Percentiles rank a stretch among this genome's conserved stretches.
These are phyloP conservation scores for Trogon surrucura DNA, from an alignment of 2,113 vertebrate genomes.

Conservation along the genomic window DNA sequence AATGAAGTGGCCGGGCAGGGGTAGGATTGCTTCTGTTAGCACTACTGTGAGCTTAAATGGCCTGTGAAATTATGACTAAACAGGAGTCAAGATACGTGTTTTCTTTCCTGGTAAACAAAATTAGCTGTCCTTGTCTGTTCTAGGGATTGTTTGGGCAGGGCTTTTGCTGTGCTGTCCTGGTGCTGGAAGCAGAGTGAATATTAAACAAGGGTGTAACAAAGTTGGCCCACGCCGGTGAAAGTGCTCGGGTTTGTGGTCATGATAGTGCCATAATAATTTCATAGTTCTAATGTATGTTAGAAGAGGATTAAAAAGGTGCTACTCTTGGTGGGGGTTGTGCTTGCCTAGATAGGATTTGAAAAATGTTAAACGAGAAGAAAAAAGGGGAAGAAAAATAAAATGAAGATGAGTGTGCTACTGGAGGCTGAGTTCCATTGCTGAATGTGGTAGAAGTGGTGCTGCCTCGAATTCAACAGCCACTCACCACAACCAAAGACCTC, in stretches of 20 bases:
- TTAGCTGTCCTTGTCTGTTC: not conserved
- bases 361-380: not conserved
- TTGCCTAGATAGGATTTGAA: not conserved
- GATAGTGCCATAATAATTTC: not conserved
- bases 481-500: not conserved
- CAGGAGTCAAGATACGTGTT: not conserved
- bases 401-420: not conserved
- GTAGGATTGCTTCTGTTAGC: not conserved
- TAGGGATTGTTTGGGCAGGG: not conserved
- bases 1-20: not conserved
- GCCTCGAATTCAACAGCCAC: not conserved
- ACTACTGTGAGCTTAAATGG: constrained; percentile 6
- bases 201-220: not conserved
- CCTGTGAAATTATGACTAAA: constrained; percentile 57
- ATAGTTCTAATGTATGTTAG: not conserved
- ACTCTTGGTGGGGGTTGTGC: not conserved
- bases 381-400: not conserved
- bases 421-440: not conserved
- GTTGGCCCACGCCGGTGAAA: not conserved
- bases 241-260: not conserved
- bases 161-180: not conserved
- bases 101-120: constrained; percentile 19
- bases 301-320: not conserved
- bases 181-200: not conserved
- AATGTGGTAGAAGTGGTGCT: not conserved